A percentile compares a stretch with the other conserved stretches of the same genome.
Conservation (phyloP, 2,888 invertebrate genomes). For the Drosophila multiciliata region DNA sequence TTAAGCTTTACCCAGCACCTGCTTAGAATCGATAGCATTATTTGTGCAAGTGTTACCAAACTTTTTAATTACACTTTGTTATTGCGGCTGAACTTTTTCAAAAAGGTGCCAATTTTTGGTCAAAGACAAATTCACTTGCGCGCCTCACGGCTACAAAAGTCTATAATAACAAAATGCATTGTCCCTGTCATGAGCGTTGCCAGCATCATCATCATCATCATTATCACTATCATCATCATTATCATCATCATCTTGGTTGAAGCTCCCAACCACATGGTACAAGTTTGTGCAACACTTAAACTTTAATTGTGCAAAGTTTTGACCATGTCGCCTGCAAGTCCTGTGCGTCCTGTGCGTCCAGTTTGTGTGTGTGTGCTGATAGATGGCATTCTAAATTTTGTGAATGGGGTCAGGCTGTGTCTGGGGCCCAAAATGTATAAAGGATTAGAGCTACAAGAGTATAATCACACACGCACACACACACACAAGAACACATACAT, state of each 20-base stretch:
- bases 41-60: slow-evolving; percentile 66
- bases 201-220: slow-evolving; percentile 24
- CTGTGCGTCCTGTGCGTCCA: slow-evolving; percentile 22
- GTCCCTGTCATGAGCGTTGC: slow-evolving; percentile 36
- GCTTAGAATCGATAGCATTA: slow-evolving; percentile 76
- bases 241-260: slow-evolving; percentile 26
- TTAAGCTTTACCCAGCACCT: slow-evolving; percentile 20
- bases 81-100: slow-evolving; percentile 52
- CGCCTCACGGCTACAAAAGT: slow-evolving; percentile 32
- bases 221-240: slow-evolving; percentile 5
- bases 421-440: slow-evolving; percentile 70
- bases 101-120: slow-evolving; percentile 59
- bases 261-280: slow-evolving; percentile 56
- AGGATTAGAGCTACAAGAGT: slow-evolving; percentile 57
- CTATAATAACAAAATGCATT: slow-evolving; percentile 71
- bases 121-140: slow-evolving; percentile 42
- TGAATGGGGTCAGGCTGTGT: slow-evolving; percentile 74
- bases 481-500: slow-evolving; percentile 10
- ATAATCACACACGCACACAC: slow-evolving; percentile 5
- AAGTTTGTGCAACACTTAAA: slow-evolving; percentile 81
- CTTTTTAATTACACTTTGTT: slow-evolving; percentile 75
- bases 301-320: slow-evolving; percentile 80
- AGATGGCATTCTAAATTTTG: slow-evolving; percentile 72
- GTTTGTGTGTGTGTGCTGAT: slow-evolving; percentile 57
- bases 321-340: slow-evolving; percentile 72